These are phyloP conservation scores for Heterodera filipjevi DNA, from an alignment of 2,888 invertebrate species.

Conservation along the genomic window DNA sequence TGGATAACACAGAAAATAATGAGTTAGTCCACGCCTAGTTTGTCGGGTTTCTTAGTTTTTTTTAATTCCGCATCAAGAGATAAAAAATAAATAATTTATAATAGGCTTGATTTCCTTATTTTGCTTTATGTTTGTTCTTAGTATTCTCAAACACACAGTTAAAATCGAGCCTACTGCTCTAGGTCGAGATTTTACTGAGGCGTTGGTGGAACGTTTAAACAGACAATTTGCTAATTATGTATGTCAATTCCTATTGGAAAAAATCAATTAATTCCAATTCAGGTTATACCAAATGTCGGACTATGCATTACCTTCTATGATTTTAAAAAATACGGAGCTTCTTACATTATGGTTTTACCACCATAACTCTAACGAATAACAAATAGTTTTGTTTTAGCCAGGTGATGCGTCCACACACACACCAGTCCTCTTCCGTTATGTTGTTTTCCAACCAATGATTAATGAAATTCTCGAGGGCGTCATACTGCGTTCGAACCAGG, in stretches of 20 bases:
- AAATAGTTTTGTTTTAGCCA: constrained; percentile 70
- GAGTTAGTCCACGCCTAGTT: too few relatives aligned
- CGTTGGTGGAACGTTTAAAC: constrained; percentile 39
- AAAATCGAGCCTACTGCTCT: constrained; percentile 54
- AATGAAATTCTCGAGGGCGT: constrained; percentile 92
- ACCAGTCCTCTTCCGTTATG: constrained; percentile 77
- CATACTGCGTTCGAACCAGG: constrained; percentile 74
- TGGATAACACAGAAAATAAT: too few relatives aligned
- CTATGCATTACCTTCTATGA: constrained; percentile 72
- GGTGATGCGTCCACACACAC: constrained; percentile 58
- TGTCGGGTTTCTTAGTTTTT: too few relatives aligned
- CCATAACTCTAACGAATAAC: background rate
- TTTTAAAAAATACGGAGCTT: constrained; percentile 84
- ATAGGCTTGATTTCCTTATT: too few relatives aligned
- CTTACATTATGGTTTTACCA: constrained; percentile 71
- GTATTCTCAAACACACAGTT: constrained; percentile 56
- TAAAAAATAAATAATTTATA: too few relatives aligned
- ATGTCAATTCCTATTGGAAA: constrained; percentile 13
- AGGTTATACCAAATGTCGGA: constrained; percentile 92
- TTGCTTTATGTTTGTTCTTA: constrained; percentile 57
- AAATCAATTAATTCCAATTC: constrained; percentile 20
- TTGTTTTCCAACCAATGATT: constrained; percentile 89
- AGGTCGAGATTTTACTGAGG: constrained; percentile 46
- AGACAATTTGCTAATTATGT: constrained; percentile 43
- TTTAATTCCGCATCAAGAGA: too few relatives aligned